Conservation (phyloP, 2,888 invertebrate species). For the Theretra japonica region DNA sequence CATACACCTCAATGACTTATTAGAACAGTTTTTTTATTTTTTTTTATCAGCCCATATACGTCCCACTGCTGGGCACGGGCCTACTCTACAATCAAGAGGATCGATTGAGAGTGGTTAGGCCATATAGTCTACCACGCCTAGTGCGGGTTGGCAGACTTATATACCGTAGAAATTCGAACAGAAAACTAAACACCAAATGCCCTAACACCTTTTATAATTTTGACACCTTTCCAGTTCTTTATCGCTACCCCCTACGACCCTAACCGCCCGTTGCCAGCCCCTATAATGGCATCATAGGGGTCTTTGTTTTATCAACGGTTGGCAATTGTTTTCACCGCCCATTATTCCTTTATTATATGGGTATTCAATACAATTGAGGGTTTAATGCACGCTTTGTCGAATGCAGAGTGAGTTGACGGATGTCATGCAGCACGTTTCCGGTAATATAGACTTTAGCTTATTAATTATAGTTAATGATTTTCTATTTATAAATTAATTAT, state of each 20-base stretch:
- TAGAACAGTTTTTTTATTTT: too few relatives aligned
- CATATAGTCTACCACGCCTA: too few relatives aligned
- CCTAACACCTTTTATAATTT: background rate
- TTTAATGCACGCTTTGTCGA: background rate
- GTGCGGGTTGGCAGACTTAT: too few relatives aligned
- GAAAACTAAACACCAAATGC: too few relatives aligned
- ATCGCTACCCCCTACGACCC: background rate
- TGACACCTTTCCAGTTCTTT: constrained; percentile 3
- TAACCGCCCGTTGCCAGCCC: constrained; percentile 1
- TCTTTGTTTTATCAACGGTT: constrained; percentile 2
- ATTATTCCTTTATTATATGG: background rate
- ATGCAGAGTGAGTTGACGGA: background rate
- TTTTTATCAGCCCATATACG: too few relatives aligned
- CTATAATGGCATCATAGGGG: background rate
- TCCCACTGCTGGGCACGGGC: too few relatives aligned
- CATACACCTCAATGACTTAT: too few relatives aligned
- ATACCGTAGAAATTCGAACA: too few relatives aligned
- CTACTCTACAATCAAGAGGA: too few relatives aligned
- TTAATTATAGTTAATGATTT: background rate
- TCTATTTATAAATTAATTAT: background rate
- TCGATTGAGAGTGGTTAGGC: too few relatives aligned
- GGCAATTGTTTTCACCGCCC: background rate
- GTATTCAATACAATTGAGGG: background rate
- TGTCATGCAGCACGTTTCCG: background rate
- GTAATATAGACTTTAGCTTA: background rate